Evolutionary conservation across 2,113 vertebrate species (phyloP).

Genomic region (Taxidea taxus): DNA sequence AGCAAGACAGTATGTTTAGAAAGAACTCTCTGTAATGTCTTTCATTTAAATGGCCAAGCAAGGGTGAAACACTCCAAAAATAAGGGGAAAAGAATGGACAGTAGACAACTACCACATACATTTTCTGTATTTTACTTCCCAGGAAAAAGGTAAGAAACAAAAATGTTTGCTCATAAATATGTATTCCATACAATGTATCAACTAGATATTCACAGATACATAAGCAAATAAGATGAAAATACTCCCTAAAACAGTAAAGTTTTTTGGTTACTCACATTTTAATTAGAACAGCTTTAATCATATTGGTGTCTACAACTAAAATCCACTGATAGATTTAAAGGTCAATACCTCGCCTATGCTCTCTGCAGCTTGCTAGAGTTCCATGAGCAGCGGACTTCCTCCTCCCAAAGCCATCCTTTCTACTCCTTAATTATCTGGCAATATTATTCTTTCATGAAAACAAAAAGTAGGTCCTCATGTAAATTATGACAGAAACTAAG

Average conservation of each 20-base stretch:
- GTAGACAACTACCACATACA: neutral
- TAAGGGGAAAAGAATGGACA: neutral
- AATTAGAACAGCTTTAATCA: constrained; percentile 2
- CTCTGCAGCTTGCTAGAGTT: neutral
- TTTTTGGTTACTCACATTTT: neutral
- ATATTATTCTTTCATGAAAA: neutral
- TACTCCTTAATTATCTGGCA: neutral
- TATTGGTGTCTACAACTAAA: neutral
- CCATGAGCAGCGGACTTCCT: neutral
- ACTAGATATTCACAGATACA: neutral
- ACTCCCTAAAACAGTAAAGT: neutral
- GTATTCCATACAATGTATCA: neutral
- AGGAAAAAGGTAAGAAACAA: neutral
- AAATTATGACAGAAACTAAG: neutral
- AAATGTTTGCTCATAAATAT: neutral
- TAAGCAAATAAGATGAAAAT: constrained; percentile 42
- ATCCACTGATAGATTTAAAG: neutral
- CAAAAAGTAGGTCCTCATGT: neutral
- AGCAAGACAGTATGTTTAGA: constrained; percentile 35
- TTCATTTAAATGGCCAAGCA: neutral
- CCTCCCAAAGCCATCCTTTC: neutral
- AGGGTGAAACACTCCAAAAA: neutral
- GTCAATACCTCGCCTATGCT: neutral
- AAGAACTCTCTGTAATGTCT: neutral
- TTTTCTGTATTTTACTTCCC: neutral